Evolutionary conservation across 2,113 vertebrate species (phyloP), one percentile per base, ranked within the genome.

Genomic region (Myocastor coypus): DNA sequence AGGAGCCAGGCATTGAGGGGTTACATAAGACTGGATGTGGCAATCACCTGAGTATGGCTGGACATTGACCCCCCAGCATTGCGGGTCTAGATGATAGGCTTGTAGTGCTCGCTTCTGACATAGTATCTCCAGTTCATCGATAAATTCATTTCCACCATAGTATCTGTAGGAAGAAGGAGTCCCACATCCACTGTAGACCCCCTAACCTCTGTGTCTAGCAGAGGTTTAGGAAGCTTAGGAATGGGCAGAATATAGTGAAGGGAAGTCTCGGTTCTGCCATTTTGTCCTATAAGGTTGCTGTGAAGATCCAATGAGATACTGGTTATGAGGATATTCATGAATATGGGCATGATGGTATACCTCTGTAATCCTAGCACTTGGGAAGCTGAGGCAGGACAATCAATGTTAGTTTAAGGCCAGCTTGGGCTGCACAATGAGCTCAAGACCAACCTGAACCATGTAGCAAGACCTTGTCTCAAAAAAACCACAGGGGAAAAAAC

Each of bases 41-140:
- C 50, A 6, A 0, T 77, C 98, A 99, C 99, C 99, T 32, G 99
- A 99, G 95, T 99, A 99, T 1, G 99, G 99, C 98, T 99, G 99
- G 94, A 99, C 99, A 0, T 99, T 99, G 92, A 99, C 99, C 0
- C 99, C 99, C 99, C 99, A 99, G 97, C 98, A 98, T 86, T 99
- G 98, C 0, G 99, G 98, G 96, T 99, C 98, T 8, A 99, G 99
- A 40, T 30, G 59, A 19, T 99, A 99, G 0, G 97, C 98, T 95
- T 99, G 98, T 94, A 99, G 98, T 0, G 99, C 99, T 92, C 99
- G 98, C 97, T 99, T 99, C 98, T 99, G 99, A 96, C 99, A 99
- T 81, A 99, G 98, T n/a, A 97, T 96, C 97, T 99, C 99, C 98
- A 99, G 96, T 93, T 99, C 99, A 0, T 99, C 99, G 0, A 99